Evolutionary conservation across 2,888 invertebrate species (phyloP), one percentile per base, ranked within the genome.

Genomic region (Eulithis testata): DNA sequence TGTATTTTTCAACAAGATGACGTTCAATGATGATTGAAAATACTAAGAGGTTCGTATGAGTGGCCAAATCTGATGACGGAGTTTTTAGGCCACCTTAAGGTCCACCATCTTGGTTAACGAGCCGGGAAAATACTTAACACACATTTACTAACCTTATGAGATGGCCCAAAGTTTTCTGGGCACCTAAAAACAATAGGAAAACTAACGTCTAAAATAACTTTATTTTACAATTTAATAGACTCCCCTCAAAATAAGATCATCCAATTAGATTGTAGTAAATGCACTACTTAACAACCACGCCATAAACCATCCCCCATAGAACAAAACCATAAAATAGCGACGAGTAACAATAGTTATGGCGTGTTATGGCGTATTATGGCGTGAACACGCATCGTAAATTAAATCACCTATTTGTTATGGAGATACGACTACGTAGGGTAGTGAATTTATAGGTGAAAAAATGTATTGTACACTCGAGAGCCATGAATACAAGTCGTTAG

Each of bases 311-410:
- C 62, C 62, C 62, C 69, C 65, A 61, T 43, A 49, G 49, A 54
- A 60, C 52, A 50, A 21, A 43, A 45, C 50, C 53, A 49, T 66
- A 63, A 62, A 66, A 36, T 27, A 31, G 37, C 44, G 27, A 51
- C 45, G 53, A 58, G 54, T 50, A 60, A 58, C 67, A 27, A 62
- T 68, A 43, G 37, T 65, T 45, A 27, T 69, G 63, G 62, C 69
- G 67, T 66, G 69, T 65, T 40, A 66, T 57, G 31, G 36, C 62
- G 21, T 60, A 56, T 50, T 45, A 27, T 69, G 63, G 62, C 69
- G 67, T 66, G 71, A 63, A 64, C 64, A 52, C 49, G 53, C 63
- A 37, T 57, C 60, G 60, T 71, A 69, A 69, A 71, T 71, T 64
- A 67, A 47, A 56, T 27, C 37, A 37, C 60, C 55, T 60, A 62